Base-by-base conservation (phyloP, 2,113 vertebrate genomes). In the Rynchops niger region DNA sequence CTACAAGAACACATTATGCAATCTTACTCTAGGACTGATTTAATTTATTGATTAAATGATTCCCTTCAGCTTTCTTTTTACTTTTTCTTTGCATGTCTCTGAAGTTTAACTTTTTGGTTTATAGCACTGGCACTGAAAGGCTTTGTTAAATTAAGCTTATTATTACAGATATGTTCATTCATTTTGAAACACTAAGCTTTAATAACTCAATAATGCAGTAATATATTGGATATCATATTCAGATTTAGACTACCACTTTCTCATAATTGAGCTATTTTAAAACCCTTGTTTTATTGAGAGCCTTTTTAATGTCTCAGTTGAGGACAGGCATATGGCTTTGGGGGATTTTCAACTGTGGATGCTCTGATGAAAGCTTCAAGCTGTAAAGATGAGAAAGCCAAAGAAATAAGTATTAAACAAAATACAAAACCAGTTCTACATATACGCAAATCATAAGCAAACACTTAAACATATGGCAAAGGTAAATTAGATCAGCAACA, bases 1-100 rank as follows among this genome's bases (percentile, higher is more conserved):
- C 70, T 21, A 8, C 70, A 34, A 87, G 62, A 96, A 93, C 69
- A 70, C 32, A 79, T 73, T 95, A 93, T 8, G 66, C 78, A 95
- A 87, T 42, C 32, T 1, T 26, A 70, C 40, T 49, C 23, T 25
- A 96, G 49, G n/a, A 49, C 17, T 45, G 83, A 89, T 73, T 70
- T 77, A 93, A 85, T 91, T 86, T 94, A 91, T 42, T 73, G 70
- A 74, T 87, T 80, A 69, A 90, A 23, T 78, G 88, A 92, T 79
- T 71, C 47, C 23, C 36, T 87, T 66, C 69, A 81, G 58, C 49
- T 78, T 71, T 61, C 52, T 69, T 88, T 61, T 56, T 34, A 53
- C 29, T 55, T 93, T 81, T 88, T 42, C 47, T 53, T 61, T 49
- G 43, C n/a, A 61, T 42, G 18, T 71, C 63, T 85, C 70, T 73